These are phyloP conservation scores for Apotomis betuletana DNA, from an alignment of 2,888 invertebrate genomes.

Conservation along the genomic window DNA sequence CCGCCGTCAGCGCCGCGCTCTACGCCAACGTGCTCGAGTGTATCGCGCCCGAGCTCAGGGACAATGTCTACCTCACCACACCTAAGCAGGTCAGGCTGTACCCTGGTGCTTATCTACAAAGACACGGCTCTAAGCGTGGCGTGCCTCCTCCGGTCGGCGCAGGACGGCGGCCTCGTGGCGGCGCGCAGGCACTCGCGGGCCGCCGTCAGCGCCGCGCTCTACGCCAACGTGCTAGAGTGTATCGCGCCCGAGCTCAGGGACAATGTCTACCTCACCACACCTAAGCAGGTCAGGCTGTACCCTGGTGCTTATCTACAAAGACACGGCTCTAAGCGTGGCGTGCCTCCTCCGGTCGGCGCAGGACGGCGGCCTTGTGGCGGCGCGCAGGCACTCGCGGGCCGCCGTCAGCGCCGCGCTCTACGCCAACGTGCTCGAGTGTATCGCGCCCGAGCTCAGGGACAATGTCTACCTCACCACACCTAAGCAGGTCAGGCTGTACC, in stretches of 20 bases:
- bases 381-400: conserved; percentile 47
- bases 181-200: conserved; percentile 47
- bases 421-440: conserved; percentile 62
- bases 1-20: conserved; percentile 43
- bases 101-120: too few species aligned
- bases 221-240: conserved; percentile 63
- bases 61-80: conserved; percentile 63
- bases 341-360: too few species aligned
- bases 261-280: conserved; percentile 63
- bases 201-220: conserved; percentile 55
- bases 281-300: conserved; percentile 50
- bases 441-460: conserved; percentile 58
- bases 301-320: too few species aligned
- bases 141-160: too few species aligned
- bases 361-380: conserved; percentile 42
- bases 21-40: conserved; percentile 49
- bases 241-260: conserved; percentile 60
- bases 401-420: conserved; percentile 58
- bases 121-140: too few species aligned
- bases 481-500: conserved; percentile 45
- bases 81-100: conserved; percentile 53
- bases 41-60: conserved; percentile 58
- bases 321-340: too few species aligned
- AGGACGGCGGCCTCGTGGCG: conserved; percentile 36
- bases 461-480: conserved; percentile 65